A percentile compares a stretch with the other conserved stretches of the same genome.
These are phyloP conservation scores for Notodonta ziczac DNA, from an alignment of 2,888 invertebrate species.

Conservation along the genomic window DNA sequence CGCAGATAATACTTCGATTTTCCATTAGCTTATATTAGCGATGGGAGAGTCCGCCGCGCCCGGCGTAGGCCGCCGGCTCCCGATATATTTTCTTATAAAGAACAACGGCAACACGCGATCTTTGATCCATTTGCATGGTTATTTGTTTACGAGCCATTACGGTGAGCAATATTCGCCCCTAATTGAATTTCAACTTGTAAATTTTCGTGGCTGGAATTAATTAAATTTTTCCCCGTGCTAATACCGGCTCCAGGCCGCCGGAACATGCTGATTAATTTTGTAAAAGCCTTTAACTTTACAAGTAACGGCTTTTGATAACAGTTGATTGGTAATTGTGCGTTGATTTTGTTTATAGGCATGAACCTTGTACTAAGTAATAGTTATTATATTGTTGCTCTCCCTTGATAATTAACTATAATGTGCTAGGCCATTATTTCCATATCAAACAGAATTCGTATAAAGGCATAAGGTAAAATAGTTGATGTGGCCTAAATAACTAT, in stretches of 20 bases:
- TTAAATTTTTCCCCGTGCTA: slow-evolving; percentile 67
- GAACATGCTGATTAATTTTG: slow-evolving; percentile 63
- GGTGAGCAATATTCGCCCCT: slow-evolving; percentile 69
- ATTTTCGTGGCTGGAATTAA: slow-evolving; percentile 74
- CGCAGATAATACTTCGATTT: slow-evolving; percentile 82
- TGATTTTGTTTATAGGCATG: slow-evolving; percentile 14
- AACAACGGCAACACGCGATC: slow-evolving; percentile 79
- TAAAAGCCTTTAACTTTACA: slow-evolving; percentile 66
- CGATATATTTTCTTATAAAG: slow-evolving; percentile 79
- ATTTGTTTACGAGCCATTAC: slow-evolving; percentile 77
- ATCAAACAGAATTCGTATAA: not conserved
- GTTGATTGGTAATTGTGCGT: slow-evolving; percentile 41
- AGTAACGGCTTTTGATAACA: slow-evolving; percentile 57
- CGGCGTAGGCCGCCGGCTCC: slow-evolving; percentile 61
- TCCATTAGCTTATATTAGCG: slow-evolving; percentile 82
- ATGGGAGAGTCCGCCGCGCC: slow-evolving; percentile 74
- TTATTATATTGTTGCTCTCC: not conserved
- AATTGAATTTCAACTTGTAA: slow-evolving; percentile 77
- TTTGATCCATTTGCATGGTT: slow-evolving; percentile 80
- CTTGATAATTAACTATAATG: not conserved
- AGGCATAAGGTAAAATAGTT: no score
- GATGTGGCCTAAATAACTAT: no score
- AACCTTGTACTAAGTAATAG: not conserved
- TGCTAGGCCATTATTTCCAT: not conserved
- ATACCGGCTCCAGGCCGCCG: slow-evolving; percentile 50